phyloP scores from a whole-genome alignment of 35 echinoderm and acorn worm genomes.

The Lytechinus variegatus region DNA sequence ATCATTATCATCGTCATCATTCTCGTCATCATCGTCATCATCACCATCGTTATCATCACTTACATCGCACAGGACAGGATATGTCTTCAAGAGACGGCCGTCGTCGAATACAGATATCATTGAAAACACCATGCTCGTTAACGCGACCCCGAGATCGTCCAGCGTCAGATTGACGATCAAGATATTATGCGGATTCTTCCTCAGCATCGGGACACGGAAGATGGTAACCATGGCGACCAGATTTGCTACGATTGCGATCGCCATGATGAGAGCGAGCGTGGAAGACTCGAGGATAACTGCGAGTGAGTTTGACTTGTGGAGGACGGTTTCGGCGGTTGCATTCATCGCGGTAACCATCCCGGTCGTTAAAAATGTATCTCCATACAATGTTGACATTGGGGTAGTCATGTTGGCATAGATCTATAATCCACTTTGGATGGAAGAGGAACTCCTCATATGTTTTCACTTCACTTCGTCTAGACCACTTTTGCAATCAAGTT shows the following conservation, averaged over 20 bases:
- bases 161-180: constrained; percentile 23
- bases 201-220: constrained; percentile 8
- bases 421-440: not conserved
- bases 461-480: too few species aligned
- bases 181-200: constrained; percentile 31
- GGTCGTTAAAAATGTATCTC: not conserved
- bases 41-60: not conserved
- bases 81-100: constrained; percentile 10
- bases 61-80: constrained; percentile 31
- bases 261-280: constrained; percentile 39
- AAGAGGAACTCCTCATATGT: too few species aligned
- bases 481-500: too few species aligned
- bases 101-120: constrained; percentile 33
- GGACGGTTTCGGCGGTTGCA: not conserved
- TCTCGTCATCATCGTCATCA: not conserved
- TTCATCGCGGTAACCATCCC: not conserved
- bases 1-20: not conserved
- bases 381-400: not conserved
- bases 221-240: constrained; percentile 38
- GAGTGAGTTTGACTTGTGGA: not conserved
- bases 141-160: not conserved
- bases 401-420: not conserved
- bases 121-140: constrained; percentile 32
- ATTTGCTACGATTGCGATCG: not conserved
- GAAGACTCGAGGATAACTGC: not conserved